Conservation (phyloP, 2,888 invertebrate species). For the Drosophila robusta region DNA sequence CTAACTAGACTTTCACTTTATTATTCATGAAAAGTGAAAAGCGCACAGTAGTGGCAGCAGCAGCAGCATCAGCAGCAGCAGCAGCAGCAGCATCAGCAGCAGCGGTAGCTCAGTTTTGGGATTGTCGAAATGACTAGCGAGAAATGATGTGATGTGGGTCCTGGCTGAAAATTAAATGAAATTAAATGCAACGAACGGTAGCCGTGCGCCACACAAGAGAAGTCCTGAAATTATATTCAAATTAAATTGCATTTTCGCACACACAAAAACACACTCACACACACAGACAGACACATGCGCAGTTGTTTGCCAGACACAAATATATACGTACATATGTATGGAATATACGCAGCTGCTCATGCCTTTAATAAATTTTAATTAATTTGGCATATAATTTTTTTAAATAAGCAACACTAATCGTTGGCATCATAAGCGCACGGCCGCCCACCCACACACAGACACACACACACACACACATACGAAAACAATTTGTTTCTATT, state of each 20-base stretch:
- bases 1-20: constrained; percentile 79
- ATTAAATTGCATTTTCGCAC: constrained; percentile 47
- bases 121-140: constrained; percentile 73
- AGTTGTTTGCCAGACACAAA: not conserved
- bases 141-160: constrained; percentile 63
- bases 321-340: not conserved
- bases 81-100: constrained; percentile 38
- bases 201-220: constrained; percentile 20
- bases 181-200: constrained; percentile 67
- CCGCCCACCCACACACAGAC: constrained; percentile 7
- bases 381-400: constrained; percentile 71
- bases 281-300: constrained; percentile 4
- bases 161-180: constrained; percentile 72
- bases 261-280: constrained; percentile 6
- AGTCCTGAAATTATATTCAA: constrained; percentile 52
- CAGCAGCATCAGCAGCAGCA: constrained; percentile 36
- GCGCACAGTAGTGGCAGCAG: constrained; percentile 53
- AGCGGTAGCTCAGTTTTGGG: constrained; percentile 53
- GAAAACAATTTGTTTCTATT: constrained; percentile 78
- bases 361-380: constrained; percentile 74
- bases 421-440: constrained; percentile 24
- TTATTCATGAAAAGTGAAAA: constrained; percentile 78
- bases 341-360: constrained; percentile 2
- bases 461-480: constrained; percentile 19
- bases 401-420: constrained; percentile 76